These are phyloP conservation scores for Terebella lapidaria DNA, from an alignment of 2,888 invertebrate species.

Conservation along the genomic window DNA sequence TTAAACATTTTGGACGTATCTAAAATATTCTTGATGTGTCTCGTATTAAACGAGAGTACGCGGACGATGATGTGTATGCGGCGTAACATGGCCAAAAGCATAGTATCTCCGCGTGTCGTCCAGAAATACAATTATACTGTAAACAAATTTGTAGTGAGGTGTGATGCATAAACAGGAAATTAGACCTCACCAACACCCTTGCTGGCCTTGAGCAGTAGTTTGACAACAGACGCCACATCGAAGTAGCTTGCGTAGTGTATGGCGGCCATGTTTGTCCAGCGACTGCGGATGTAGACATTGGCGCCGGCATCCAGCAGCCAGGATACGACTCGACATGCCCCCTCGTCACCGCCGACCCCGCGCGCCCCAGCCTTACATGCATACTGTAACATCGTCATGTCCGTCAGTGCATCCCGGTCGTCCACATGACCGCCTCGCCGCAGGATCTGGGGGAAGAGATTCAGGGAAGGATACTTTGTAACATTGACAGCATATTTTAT, in stretches of 20 bases:
- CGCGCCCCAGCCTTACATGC: slow-evolving; percentile 57
- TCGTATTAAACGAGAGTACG: too few relatives aligned
- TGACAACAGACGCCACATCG: slow-evolving; percentile 54
- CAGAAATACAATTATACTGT: too few relatives aligned
- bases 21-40: too few relatives aligned
- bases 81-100: too few relatives aligned
- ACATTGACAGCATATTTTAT: background rate
- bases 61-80: too few relatives aligned
- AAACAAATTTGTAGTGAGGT: too few relatives aligned
- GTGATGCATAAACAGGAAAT: background rate
- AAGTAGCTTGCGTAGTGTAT: slow-evolving; percentile 58
- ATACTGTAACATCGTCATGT: slow-evolving; percentile 58
- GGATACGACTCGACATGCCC: slow-evolving; percentile 38
- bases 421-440: slow-evolving; percentile 55
- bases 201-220: slow-evolving; percentile 40
- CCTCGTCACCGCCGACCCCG: slow-evolving; percentile 51
- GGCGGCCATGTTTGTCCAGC: slow-evolving; percentile 58
- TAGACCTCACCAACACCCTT: slow-evolving; percentile 16
- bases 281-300: slow-evolving; percentile 54
- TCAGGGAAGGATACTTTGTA: too few relatives aligned
- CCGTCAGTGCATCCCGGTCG: slow-evolving; percentile 57
- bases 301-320: slow-evolving; percentile 47
- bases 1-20: too few relatives aligned
- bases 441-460: slow-evolving; percentile 45
- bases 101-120: too few relatives aligned